These are phyloP conservation scores for Tichodroma muraria DNA, from an alignment of 2,113 vertebrate genomes.

Conservation along the genomic window DNA sequence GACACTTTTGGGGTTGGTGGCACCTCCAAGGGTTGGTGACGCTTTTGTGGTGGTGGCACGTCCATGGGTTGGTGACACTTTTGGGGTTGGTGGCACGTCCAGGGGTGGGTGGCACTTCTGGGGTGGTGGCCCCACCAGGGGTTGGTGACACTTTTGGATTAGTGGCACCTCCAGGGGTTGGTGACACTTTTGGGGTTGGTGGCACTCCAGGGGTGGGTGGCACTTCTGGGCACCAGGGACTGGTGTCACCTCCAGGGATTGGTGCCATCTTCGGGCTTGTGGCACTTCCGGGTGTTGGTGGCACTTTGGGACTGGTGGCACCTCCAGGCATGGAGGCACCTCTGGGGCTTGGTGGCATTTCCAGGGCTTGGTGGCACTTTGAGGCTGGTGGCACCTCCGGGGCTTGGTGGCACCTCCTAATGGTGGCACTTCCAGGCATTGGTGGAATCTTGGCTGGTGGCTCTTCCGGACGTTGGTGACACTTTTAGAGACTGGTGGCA, in stretches of 20 bases:
- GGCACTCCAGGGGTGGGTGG: neutral
- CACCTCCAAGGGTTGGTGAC: too few species aligned
- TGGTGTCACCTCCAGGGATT: neutral
- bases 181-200: neutral
- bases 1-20: too few species aligned
- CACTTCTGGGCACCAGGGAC: neutral
- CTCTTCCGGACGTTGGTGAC: neutral
- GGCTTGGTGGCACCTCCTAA: neutral
- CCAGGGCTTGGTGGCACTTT: neutral
- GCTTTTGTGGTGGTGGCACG: too few species aligned
- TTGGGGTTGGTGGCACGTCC: too few species aligned
- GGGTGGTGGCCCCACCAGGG: too few species aligned
- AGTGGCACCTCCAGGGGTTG: too few species aligned
- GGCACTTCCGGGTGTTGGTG: neutral
- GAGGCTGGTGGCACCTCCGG: neutral
- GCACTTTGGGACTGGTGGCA: neutral
- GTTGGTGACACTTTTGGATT: too few species aligned
- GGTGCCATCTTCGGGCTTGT: neutral
- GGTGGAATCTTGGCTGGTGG: too few species aligned
- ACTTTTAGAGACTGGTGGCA: neutral
- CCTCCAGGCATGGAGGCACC: neutral
- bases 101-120: too few species aligned
- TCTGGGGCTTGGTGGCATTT: too few species aligned
- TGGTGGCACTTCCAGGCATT: too few species aligned
- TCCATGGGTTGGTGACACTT: too few species aligned